Conservation (phyloP, 2,113 vertebrate genomes). For the Pachyramphus minor region DNA sequence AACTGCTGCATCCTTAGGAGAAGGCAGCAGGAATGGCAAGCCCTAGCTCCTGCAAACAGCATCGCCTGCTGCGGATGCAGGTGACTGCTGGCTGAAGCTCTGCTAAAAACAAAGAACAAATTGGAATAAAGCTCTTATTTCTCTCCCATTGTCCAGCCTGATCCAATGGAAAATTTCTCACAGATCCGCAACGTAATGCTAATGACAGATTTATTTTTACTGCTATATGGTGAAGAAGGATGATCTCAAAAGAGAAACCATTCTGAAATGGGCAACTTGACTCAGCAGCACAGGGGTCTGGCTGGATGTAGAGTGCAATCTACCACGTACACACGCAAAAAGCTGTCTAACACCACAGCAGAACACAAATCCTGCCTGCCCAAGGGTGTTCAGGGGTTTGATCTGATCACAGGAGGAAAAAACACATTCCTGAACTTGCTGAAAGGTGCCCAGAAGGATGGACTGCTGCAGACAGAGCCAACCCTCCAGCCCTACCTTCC, state of each 20-base stretch:
- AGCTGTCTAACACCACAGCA: neutral
- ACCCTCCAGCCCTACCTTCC: neutral
- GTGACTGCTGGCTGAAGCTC: neutral
- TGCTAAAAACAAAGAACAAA: neutral
- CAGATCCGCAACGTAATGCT: neutral
- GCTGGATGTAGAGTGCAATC: neutral
- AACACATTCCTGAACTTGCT: neutral
- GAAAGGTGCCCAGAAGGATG: neutral
- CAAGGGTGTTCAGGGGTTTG: neutral
- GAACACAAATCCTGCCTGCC: neutral
- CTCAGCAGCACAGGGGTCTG: neutral
- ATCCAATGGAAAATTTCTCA: slow-evolving; percentile 16
- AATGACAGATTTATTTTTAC: neutral
- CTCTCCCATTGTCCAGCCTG: neutral
- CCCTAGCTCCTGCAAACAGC: neutral
- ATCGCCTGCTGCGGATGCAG: neutral
- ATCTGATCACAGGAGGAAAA: neutral
- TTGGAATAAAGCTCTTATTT: neutral
- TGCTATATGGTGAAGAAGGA: neutral
- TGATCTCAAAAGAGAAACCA: neutral
- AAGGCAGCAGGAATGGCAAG: neutral
- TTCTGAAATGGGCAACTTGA: neutral
- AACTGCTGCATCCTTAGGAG: neutral
- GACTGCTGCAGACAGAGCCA: neutral
- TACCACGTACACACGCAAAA: rapidly evolving